Percentiles rank a stretch among this genome's conserved stretches.
These are phyloP conservation scores for human DNA, from an alignment of 2,113 vertebrate species.

Conservation along the genomic window DNA sequence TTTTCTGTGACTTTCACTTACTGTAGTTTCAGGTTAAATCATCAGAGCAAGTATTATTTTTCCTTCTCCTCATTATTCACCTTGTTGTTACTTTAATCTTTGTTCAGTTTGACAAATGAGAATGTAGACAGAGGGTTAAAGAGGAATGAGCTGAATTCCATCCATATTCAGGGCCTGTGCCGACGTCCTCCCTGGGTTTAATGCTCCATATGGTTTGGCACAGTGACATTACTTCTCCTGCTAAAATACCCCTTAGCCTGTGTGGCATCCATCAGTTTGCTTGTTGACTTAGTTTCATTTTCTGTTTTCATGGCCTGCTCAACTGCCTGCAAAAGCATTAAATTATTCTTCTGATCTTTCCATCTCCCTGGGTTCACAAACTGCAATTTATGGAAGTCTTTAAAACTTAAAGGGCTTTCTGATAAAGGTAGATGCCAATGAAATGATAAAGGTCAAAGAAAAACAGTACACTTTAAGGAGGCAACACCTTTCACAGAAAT, in stretches of 20 bases:
- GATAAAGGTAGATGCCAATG: conserved; percentile 39
- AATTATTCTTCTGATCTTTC: conserved; percentile 82
- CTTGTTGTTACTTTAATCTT: conserved; percentile 39
- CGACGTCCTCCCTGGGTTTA: not conserved
- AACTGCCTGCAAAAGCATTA: conserved; percentile 78
- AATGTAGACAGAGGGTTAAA: not conserved
- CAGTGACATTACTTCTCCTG: not conserved
- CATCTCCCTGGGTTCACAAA: conserved; percentile 74
- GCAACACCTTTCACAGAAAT: not conserved
- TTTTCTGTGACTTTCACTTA: not conserved
- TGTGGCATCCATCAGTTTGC: conserved; percentile 72
- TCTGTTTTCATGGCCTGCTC: conserved; percentile 81
- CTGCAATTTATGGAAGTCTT: conserved; percentile 64
- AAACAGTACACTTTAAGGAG: conserved; percentile 38
- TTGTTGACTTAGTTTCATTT: conserved; percentile 83
- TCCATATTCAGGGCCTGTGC: not conserved
- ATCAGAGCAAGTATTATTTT: conserved; percentile 25
- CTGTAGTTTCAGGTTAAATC: conserved; percentile 9
- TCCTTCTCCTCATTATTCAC: conserved; percentile 9
- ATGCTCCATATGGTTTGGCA: not conserved
- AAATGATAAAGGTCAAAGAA: conserved; percentile 66
- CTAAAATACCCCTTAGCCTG: conserved; percentile 49
- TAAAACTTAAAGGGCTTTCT: conserved; percentile 59
- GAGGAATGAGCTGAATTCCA: not conserved
- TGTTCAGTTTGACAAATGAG: not conserved